Evolutionary conservation across 2,113 vertebrate species (phyloP).

Genomic region (Daboia siamensis): DNA sequence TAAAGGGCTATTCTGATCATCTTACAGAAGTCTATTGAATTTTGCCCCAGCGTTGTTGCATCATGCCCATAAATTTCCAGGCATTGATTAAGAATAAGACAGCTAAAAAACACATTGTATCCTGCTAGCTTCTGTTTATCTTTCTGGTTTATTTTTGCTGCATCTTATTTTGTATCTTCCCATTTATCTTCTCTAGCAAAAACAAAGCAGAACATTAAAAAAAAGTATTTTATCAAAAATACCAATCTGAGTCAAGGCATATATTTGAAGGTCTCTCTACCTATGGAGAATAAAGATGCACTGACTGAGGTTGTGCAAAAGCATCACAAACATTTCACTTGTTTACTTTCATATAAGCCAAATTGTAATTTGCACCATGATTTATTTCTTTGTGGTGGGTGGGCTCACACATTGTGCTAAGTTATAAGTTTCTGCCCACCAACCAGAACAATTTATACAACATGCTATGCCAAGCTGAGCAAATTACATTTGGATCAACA

Average conservation of each 20-base stretch:
- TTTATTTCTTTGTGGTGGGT: background rate
- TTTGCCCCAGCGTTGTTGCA: background rate
- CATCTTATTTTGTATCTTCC: conserved; percentile 25
- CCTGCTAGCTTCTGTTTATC: background rate
- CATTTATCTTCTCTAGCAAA: background rate
- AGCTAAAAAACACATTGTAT: conserved; percentile 42
- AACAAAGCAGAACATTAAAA: background rate
- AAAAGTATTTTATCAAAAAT: background rate
- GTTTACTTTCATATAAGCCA: background rate
- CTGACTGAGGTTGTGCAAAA: background rate
- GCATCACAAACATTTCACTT: background rate
- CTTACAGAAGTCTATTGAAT: background rate
- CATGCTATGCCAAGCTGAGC: background rate
- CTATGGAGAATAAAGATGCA: background rate
- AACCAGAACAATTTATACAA: background rate
- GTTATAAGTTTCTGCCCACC: background rate
- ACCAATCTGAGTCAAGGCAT: background rate
- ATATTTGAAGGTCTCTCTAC: background rate
- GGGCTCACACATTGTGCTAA: background rate
- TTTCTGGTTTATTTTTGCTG: conserved; percentile 16
- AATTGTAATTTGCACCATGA: background rate
- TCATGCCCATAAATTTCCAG: conserved; percentile 16
- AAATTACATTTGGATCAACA: background rate
- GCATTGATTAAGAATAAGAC: background rate
- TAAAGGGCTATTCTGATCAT: background rate